These are phyloP conservation scores for Pseudomyrmex sp. DNA, from an alignment of 1,140 invertebrate genomes.

Conservation along the genomic window DNA sequence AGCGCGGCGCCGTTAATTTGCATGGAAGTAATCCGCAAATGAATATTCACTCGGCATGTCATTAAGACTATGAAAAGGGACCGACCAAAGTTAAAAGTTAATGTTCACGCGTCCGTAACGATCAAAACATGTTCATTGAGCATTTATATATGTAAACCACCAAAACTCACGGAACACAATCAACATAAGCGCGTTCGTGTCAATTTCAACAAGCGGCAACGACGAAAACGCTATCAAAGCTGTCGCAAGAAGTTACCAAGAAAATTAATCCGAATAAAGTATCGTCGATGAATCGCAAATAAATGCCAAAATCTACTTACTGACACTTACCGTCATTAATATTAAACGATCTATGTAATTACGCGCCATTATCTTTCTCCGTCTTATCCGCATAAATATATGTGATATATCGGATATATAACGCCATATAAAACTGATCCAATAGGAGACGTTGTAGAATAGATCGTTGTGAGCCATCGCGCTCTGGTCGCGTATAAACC, in stretches of 20 bases:
- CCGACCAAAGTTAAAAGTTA: conserved; percentile 51
- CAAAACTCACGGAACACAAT: conserved; percentile 25
- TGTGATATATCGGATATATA: conserved; percentile 41
- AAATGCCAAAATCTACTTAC: not conserved
- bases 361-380: conserved; percentile 43
- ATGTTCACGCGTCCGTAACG: conserved; percentile 53
- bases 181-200: conserved; percentile 22
- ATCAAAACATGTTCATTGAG: conserved; percentile 56
- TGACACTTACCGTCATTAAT: conserved; percentile 8
- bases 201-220: conserved; percentile 33
- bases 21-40: conserved; percentile 61
- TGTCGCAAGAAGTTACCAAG: too few relatives aligned
- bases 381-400: conserved; percentile 8
- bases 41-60: conserved; percentile 59
- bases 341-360: conserved; percentile 43
- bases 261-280: conserved; percentile 3
- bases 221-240: too few relatives aligned
- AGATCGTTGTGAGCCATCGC: conserved; percentile 30
- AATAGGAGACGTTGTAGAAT: conserved; percentile 23
- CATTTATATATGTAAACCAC: conserved; percentile 56
- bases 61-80: conserved; percentile 42
- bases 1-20: conserved; percentile 54
- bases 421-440: conserved; percentile 43
- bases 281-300: not conserved
- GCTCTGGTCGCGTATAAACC: conserved; percentile 51